A percentile compares a stretch with the other conserved stretches of the same genome.
phyloP scores from a whole-genome alignment of 2,113 vertebrate species.

The Bambusicola thoracicus region DNA sequence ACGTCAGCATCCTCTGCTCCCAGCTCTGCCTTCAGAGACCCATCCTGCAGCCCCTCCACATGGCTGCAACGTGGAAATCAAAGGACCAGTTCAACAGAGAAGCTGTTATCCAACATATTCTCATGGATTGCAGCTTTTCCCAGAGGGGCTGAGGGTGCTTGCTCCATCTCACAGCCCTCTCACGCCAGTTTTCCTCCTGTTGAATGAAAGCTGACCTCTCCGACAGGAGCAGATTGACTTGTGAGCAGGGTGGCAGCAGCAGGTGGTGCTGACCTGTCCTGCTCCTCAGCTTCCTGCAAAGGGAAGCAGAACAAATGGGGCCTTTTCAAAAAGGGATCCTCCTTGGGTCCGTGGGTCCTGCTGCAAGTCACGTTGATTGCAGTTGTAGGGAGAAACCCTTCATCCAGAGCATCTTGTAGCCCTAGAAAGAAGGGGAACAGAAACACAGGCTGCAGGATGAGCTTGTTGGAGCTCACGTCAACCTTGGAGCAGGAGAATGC shows the following conservation, averaged over 20 bases:
- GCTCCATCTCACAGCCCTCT: slow-evolving; percentile 69
- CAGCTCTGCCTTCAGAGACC: not conserved
- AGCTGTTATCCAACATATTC: slow-evolving; percentile 77
- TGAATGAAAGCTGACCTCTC: slow-evolving; percentile 78
- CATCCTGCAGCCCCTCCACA: not conserved
- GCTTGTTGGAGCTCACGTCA: not conserved
- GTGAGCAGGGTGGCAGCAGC: no score
- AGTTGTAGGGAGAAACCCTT: rapidly evolving
- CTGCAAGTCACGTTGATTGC: no score
- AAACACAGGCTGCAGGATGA: not conserved
- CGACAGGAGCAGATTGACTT: not conserved
- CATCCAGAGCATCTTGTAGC: not conserved
- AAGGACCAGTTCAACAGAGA: not conserved
- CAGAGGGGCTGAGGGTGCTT: slow-evolving; percentile 75
- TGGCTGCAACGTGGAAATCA: not conserved
- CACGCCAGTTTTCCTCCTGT: not conserved
- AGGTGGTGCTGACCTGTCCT: no score
- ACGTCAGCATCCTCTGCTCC: not conserved
- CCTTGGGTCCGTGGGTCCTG: no score
- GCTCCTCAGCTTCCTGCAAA: no score
- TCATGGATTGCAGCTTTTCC: slow-evolving; percentile 83
- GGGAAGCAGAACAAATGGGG: no score
- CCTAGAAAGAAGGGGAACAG: not conserved
- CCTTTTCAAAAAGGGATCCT: no score
- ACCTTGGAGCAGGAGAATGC: not conserved